These are phyloP conservation scores for Aphrophora alni DNA, from an alignment of 2,888 invertebrate species.

Conservation along the genomic window DNA sequence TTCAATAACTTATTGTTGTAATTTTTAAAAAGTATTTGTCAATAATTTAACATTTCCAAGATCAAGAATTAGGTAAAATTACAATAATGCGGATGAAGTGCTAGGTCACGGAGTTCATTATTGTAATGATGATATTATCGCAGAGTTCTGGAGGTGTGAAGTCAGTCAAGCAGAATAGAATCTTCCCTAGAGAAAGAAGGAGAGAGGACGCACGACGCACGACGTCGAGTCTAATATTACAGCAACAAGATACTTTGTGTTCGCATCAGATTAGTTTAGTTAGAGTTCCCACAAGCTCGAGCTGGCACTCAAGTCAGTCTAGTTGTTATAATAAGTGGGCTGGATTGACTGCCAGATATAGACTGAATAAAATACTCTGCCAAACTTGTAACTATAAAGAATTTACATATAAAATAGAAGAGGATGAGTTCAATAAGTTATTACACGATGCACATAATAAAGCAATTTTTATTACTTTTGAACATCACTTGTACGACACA, in stretches of 20 bases:
- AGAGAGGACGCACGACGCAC: background rate
- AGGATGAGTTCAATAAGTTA: background rate
- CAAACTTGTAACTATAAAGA: background rate
- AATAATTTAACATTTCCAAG: no score
- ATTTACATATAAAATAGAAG: background rate
- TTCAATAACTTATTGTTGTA: no score
- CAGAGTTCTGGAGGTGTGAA: background rate
- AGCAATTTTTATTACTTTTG: background rate
- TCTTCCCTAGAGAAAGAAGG: background rate
- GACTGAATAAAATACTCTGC: no score
- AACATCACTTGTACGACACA: background rate
- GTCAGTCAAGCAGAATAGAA: background rate
- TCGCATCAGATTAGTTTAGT: background rate
- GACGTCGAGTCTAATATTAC: background rate
- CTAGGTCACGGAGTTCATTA: background rate
- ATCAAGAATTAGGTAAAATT: no score
- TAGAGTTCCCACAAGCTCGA: background rate
- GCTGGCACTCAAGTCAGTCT: no score
- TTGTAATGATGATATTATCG: background rate
- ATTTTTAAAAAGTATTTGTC: no score
- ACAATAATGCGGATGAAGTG: background rate
- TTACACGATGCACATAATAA: background rate
- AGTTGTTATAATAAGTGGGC: no score
- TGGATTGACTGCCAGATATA: no score
- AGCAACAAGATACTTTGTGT: background rate